Percentiles rank a stretch among this genome's conserved stretches.
These are phyloP conservation scores for Diachasmimorpha longicaudata DNA, from an alignment of 1,140 invertebrate genomes.

Conservation along the genomic window DNA sequence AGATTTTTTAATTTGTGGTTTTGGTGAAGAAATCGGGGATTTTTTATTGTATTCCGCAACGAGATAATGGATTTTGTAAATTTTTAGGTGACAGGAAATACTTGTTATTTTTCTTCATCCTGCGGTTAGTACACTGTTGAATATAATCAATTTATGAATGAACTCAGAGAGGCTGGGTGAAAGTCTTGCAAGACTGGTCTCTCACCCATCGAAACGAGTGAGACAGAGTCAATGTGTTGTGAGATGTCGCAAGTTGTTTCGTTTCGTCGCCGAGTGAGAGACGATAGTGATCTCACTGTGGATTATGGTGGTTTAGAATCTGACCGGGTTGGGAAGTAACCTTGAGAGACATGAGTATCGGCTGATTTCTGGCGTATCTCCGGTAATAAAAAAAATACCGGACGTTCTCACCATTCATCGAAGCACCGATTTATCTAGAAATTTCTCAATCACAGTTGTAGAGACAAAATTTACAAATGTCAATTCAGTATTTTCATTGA, in stretches of 20 bases:
- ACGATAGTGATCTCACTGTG: slow-evolving; percentile 40
- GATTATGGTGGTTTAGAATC: slow-evolving; percentile 36
- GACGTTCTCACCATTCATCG: not conserved
- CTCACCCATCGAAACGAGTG: not conserved
- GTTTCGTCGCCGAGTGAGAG: slow-evolving; percentile 2
- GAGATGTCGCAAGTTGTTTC: slow-evolving; percentile 35
- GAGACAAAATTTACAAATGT: too few relatives aligned
- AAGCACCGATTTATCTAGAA: not conserved
- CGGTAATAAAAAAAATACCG: slow-evolving; percentile 3
- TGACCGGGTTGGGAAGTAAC: slow-evolving; percentile 13
- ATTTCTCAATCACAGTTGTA: too few relatives aligned
- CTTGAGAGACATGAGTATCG: slow-evolving; percentile 19
- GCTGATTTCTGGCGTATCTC: not conserved
- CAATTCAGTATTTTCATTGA: too few relatives aligned
- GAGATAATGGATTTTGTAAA: not conserved
- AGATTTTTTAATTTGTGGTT: too few relatives aligned
- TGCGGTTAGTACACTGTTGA: slow-evolving; percentile 36
- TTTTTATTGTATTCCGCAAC: too few relatives aligned
- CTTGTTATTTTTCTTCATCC: slow-evolving; percentile 14
- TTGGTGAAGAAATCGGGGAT: too few relatives aligned
- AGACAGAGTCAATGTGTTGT: slow-evolving; percentile 3
- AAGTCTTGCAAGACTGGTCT: slow-evolving; percentile 41
- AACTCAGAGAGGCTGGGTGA: slow-evolving; percentile 48
- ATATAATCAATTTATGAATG: slow-evolving; percentile 59
- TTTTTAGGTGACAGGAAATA: slow-evolving; percentile 1